phyloP scores from a whole-genome alignment of 1,140 invertebrate genomes.

The Drosophila quadrilineata region DNA sequence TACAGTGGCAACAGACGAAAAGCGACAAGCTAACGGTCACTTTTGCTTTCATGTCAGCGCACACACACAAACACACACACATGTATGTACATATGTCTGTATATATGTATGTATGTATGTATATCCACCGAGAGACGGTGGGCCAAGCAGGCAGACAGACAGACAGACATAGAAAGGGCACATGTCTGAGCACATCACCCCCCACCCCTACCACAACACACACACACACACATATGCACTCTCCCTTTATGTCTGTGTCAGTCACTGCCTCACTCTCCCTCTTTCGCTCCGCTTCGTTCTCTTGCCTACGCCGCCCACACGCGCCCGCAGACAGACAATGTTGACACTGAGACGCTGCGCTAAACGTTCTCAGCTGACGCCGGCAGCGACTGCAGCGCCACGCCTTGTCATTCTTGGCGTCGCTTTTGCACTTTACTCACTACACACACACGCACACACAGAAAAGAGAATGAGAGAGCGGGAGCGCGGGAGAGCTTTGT shows the following conservation, averaged over 20 bases:
- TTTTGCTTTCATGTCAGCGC: slow-evolving; percentile 33
- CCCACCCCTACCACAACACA: not conserved
- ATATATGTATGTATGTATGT: too few relatives aligned
- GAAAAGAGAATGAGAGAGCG: not conserved
- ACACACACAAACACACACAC: not conserved
- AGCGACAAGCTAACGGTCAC: slow-evolving; percentile 21
- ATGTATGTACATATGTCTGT: not conserved
- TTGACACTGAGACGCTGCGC: slow-evolving; percentile 9
- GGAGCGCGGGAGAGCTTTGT: too few relatives aligned
- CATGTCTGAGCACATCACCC: not conserved
- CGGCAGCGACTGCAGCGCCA: slow-evolving; percentile 11
- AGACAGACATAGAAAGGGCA: slow-evolving; percentile 1
- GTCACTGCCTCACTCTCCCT: too few relatives aligned
- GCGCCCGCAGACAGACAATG: slow-evolving; percentile 1
- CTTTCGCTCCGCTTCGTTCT: too few relatives aligned
- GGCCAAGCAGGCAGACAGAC: not conserved
- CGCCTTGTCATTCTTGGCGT: not conserved
- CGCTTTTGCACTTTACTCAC: slow-evolving; percentile 3
- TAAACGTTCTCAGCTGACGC: not conserved
- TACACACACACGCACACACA: not conserved
- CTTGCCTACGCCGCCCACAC: not conserved
- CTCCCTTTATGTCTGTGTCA: too few relatives aligned
- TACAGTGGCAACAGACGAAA: not conserved
- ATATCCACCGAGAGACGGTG: too few relatives aligned
- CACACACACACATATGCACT: too few relatives aligned